These are phyloP conservation scores for Atopsyche davidsoni DNA, from an alignment of 1,140 invertebrate genomes.

Conservation along the genomic window DNA sequence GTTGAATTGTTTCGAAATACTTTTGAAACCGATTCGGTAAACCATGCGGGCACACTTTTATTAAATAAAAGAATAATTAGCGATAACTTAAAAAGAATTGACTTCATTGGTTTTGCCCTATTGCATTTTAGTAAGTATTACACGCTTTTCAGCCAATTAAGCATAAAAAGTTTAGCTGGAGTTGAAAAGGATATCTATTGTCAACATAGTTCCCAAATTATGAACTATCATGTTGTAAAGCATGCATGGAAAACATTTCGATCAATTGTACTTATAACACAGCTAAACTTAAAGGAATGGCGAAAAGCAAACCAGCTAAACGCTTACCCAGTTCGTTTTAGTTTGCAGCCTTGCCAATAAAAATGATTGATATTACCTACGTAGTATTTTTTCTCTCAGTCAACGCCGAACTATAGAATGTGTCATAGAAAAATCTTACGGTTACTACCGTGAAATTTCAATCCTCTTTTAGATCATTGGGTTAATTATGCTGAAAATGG, in stretches of 20 bases:
- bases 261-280: constrained; percentile 19
- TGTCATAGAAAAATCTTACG: constrained; percentile 16
- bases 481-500: constrained; percentile 19
- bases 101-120: constrained; percentile 22
- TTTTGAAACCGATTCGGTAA: too few relatives aligned
- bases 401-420: constrained; percentile 16
- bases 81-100: constrained; percentile 25
- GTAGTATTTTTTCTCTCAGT: constrained; percentile 17
- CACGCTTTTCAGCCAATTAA: constrained; percentile 29
- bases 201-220: too few relatives aligned
- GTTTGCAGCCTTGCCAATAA: constrained; percentile 24
- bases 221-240: too few relatives aligned
- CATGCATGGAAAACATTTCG: too few relatives aligned
- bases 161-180: constrained; percentile 28
- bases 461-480: constrained; percentile 13
- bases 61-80: constrained; percentile 20
- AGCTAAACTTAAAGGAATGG: constrained; percentile 29
- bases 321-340: constrained; percentile 24
- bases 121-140: constrained; percentile 30
- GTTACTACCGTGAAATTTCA: constrained; percentile 16
- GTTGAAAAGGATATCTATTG: constrained; percentile 14
- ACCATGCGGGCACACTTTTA: too few relatives aligned
- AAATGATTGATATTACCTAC: constrained; percentile 16
- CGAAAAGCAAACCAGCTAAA: constrained; percentile 22
- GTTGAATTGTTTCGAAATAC: too few relatives aligned